Conservation (phyloP, 1,140 invertebrate species). For the Nasonia longicornis region DNA sequence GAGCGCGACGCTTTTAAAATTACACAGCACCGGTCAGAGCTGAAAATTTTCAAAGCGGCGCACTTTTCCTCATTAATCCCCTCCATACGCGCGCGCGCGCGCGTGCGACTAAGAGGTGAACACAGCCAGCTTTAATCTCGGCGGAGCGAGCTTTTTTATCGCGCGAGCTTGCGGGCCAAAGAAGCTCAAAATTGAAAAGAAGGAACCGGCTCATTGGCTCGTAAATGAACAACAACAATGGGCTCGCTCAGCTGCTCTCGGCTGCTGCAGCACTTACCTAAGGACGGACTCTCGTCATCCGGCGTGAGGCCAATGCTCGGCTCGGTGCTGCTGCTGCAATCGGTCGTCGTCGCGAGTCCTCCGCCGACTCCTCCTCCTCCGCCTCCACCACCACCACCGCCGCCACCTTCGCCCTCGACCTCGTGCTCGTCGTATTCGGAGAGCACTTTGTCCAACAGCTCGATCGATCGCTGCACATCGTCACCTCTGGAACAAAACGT, state of each 20-base stretch:
- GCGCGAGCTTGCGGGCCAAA: too few relatives aligned
- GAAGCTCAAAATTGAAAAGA: slow-evolving; percentile 14
- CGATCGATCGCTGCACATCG: slow-evolving; percentile 85
- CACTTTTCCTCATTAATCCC: too few relatives aligned
- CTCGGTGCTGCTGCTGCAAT: slow-evolving; percentile 69
- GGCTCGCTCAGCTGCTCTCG: neutral
- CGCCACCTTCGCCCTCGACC: slow-evolving; percentile 64
- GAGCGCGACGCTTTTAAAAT: too few relatives aligned
- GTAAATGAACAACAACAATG: slow-evolving; percentile 16
- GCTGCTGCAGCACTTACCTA: slow-evolving; percentile 62
- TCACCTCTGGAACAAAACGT: slow-evolving; percentile 77
- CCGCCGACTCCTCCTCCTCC: slow-evolving; percentile 54
- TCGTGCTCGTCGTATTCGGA: slow-evolving; percentile 88
- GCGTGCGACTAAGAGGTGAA: too few relatives aligned
- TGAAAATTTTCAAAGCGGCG: too few relatives aligned
- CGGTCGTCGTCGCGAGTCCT: slow-evolving; percentile 53
- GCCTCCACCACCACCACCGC: slow-evolving; percentile 49
- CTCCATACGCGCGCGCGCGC: too few relatives aligned
- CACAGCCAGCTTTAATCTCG: neutral
- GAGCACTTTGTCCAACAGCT: slow-evolving; percentile 86
- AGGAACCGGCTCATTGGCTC: slow-evolving; percentile 25
- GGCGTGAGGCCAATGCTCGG: slow-evolving; percentile 69
- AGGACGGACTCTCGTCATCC: slow-evolving; percentile 80
- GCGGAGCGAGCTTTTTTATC: neutral
- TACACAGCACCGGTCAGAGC: too few relatives aligned